Evolutionary conservation across 2,888 invertebrate species (phyloP), one percentile per base, ranked within the genome.

Genomic region (Torymus tubicola): DNA sequence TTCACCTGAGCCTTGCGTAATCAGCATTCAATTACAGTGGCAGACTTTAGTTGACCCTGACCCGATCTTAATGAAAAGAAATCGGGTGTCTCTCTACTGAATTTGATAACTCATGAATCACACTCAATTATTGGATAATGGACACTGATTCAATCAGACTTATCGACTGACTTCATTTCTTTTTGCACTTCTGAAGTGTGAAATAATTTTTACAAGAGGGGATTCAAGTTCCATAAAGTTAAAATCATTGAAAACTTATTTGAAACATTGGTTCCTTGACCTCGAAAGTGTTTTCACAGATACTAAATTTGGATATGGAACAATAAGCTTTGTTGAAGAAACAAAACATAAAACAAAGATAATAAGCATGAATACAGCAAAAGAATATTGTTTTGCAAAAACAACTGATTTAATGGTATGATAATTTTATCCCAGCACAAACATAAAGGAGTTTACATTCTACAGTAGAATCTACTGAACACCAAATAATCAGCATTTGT

Each of bases 1-100:
- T 82, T 80, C 75, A 83, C 82, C 74, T 83, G 80, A 4, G 58
- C 50, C 68, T 84, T 84, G 81, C 65, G 72, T 67, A 82, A 83
- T 79, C 61, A 42, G 58, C 57, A 67, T 75, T 81, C 73, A 80
- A 73, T 81, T 83, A 74, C 64, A 74, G 57, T 63, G 64, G 50
- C 75, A 84, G 80, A 74, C 70, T 42, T 42, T 42, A 71, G 65
- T 76, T 80, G 73, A 83, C 84, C 84, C 64, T 82, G 83, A 84
- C 83, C 81, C 24, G 74, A 76, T 81, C 76, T 81, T 52, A 78
- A 82, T 79, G 57, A 78, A 81, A 81, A 81, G 76, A 76, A 80
- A 78, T 78, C 12, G 67, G 64, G 72, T 68, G 60, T 5, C 42
- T 72, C 71, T 76, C 42, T 61, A 73, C 42, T 58, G 67, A 68